Evolutionary conservation across 2,797 vertebrate species (phyloP).

Genomic region (Falco columbarius): DNA sequence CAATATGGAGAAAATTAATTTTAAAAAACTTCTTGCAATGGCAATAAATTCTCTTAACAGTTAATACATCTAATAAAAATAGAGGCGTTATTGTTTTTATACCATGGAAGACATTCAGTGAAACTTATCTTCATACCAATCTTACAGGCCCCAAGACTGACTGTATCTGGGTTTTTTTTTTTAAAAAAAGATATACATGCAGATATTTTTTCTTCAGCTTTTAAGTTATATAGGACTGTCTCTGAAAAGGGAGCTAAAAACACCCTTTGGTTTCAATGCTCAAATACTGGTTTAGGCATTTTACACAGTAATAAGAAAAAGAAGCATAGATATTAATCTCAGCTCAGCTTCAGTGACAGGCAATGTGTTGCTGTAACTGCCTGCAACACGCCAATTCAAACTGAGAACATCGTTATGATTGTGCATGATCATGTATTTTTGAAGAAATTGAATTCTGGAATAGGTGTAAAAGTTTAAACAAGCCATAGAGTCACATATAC

Average conservation of each 20-base stretch:
- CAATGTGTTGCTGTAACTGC: background rate
- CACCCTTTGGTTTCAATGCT: background rate
- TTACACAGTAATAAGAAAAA: background rate
- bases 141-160: background rate
- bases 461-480: constrained; percentile 41
- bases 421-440: constrained; percentile 4
- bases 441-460: constrained; percentile 40
- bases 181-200: background rate
- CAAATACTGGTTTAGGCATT: background rate
- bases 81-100: background rate
- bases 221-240: background rate
- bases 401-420: background rate
- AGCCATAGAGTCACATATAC: background rate
- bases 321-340: constrained; percentile 19
- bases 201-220: background rate
- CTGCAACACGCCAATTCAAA: constrained; percentile 43
- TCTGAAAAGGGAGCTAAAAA: background rate
- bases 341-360: background rate
- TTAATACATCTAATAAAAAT: background rate
- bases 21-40: background rate
- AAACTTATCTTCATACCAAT: background rate
- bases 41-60: background rate
- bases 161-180: background rate
- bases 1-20: background rate
- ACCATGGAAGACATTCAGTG: background rate